Base-by-base conservation (phyloP, 1,140 invertebrate genomes). In the Paraescarpia echinospica region DNA sequence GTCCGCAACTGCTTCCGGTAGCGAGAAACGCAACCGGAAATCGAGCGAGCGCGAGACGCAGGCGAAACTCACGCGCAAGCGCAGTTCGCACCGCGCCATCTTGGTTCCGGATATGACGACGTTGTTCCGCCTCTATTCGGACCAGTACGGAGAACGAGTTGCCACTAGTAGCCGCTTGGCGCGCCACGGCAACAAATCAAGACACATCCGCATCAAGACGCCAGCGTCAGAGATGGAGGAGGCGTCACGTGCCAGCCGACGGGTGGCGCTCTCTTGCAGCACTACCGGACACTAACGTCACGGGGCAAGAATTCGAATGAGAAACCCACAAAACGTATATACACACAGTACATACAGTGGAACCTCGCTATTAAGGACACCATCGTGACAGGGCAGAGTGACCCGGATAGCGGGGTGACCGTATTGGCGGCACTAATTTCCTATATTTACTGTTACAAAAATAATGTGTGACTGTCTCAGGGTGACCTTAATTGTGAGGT, bases 1-100 rank as follows among this genome's bases (percentile, higher is more conserved):
- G 27, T 12, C 33, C 34, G 27, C 8, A 33, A 90, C 89, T 12
- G 91, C 91, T 33, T 92, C 94, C 77, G 91, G 93, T 34, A 92
- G 88, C 22, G 77, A 33, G n/a, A 92, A 89, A 22, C 48, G 48
- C 9, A 31, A 33, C 77, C 33, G n/a, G 92, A 92, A 77, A 33
- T 33, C 90, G 90, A 90, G 90, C n/a, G 59, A 77, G 22, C 59
- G 59, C 59, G 59, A 77, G 18, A 18, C 59, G 27, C 14, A 22
- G 18, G 59, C 59, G 14, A 77, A 77, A 27, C 59, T 18, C 59
- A 90, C 90, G 90, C 34, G 34, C 33, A 90, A 90, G 90, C 90
- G 34, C 34, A 34, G 34, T n/a, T 41, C 33, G 90, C 90, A 90
- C 33, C 91, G 51, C 91, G 14, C 34, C 9, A 33, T 51, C 34